phyloP scores from a whole-genome alignment of 2,888 invertebrate genomes.

The Parthenolecanium corni region DNA sequence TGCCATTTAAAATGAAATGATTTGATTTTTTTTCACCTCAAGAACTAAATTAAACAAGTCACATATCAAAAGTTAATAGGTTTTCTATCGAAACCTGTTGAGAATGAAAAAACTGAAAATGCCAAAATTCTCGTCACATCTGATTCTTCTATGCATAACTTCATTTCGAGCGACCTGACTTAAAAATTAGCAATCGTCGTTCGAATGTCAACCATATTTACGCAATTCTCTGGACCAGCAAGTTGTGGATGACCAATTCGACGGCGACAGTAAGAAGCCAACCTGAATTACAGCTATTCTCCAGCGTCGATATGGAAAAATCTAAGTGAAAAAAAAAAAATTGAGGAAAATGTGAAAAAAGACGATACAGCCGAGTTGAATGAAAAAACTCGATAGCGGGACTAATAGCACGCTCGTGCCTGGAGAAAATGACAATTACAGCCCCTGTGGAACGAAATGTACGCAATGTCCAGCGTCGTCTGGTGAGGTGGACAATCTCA shows the following conservation, averaged over 20 bases:
- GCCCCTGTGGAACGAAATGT: conserved; percentile 15
- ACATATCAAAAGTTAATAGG: no score
- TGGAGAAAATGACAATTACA: conserved; percentile 31
- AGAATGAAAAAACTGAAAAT: no score
- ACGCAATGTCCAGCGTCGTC: neutral
- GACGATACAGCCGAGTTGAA: neutral
- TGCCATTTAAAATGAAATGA: no score
- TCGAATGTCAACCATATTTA: no score
- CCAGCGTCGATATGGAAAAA: neutral
- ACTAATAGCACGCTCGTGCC: conserved; percentile 30
- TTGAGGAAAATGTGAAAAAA: neutral
- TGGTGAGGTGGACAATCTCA: neutral
- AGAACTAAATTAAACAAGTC: no score
- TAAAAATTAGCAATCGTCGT: no score
- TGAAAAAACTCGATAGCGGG: conserved; percentile 16
- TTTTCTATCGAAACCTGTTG: no score
- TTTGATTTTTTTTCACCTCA: no score
- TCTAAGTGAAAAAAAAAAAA: neutral
- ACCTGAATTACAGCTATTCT: neutral
- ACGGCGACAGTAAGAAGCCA: neutral
- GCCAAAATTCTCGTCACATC: no score
- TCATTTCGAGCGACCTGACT: neutral
- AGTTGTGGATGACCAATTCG: no score
- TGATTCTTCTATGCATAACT: no score
- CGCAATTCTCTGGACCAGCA: no score